phyloP scores from a whole-genome alignment of 2,888 invertebrate genomes.

The Chaetogeoica ovagalla region DNA sequence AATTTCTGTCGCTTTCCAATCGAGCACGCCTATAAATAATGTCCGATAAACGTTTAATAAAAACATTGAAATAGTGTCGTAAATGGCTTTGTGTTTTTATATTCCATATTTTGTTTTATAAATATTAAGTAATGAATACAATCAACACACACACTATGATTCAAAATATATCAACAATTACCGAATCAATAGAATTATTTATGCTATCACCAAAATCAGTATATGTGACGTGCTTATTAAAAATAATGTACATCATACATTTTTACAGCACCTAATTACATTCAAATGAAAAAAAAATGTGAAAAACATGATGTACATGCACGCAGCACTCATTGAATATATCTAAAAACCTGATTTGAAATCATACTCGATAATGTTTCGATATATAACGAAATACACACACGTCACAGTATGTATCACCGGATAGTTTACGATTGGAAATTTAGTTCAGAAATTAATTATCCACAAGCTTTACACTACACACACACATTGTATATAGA shows the following conservation, averaged over 20 bases:
- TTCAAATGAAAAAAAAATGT: not conserved
- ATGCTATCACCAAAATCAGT: not conserved
- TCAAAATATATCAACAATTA: not conserved
- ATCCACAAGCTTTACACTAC: slow-evolving; percentile 18
- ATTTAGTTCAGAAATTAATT: not conserved
- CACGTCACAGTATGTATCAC: too few relatives aligned
- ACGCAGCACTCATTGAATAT: not conserved
- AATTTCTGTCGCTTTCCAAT: slow-evolving; percentile 19
- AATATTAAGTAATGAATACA: not conserved
- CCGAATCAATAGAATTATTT: not conserved
- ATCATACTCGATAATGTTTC: not conserved
- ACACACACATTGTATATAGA: slow-evolving; percentile 38
- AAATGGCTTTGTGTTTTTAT: slow-evolving; percentile 7
- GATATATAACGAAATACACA: not conserved
- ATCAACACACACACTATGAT: not conserved
- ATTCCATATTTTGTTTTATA: not conserved
- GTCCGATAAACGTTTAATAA: not conserved
- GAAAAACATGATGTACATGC: slow-evolving; percentile 11
- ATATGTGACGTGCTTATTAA: not conserved
- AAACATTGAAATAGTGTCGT: not conserved
- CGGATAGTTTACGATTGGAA: too few relatives aligned
- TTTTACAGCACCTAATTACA: not conserved
- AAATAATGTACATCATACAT: not conserved
- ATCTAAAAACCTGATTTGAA: not conserved
- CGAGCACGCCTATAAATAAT: not conserved